Evolutionary conservation across 2,797 vertebrate species (phyloP).

Genomic region (Mus minutoides): DNA sequence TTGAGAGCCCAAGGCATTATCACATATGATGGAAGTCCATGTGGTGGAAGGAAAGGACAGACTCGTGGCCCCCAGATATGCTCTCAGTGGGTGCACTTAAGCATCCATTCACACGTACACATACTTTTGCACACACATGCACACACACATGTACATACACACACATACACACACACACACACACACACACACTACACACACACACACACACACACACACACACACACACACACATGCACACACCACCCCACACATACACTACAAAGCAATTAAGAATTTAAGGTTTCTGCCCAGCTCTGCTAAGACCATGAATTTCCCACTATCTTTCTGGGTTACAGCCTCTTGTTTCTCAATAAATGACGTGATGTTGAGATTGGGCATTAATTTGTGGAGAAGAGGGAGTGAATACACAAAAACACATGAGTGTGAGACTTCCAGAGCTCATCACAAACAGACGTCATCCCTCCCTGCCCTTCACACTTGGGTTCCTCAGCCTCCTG

Average conservation of each 20-base stretch:
- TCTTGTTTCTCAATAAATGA: background rate
- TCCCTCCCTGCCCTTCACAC: background rate
- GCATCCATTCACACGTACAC: background rate
- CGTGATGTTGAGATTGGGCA: slow-evolving; percentile 22
- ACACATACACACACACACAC: background rate
- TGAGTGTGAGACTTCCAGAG: background rate
- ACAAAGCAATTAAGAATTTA: background rate
- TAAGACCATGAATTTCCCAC: background rate
- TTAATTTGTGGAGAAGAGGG: background rate
- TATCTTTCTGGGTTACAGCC: slow-evolving; percentile 71
- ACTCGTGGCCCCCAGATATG: too few species aligned
- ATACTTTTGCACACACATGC: background rate
- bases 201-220: background rate
- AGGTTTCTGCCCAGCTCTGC: slow-evolving; percentile 51
- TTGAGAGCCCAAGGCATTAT: too few species aligned
- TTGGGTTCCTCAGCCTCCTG: fast-evolving
- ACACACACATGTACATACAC: background rate
- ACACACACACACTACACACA: background rate
- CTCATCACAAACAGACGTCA: background rate
- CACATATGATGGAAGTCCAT: background rate
- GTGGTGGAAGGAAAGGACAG: background rate
- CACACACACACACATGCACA: background rate
- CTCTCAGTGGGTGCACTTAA: background rate
- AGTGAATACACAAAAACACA: background rate
- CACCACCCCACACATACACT: background rate